Evolutionary conservation across 2,888 invertebrate species (phyloP).

Genomic region (Athetis lepigone): DNA sequence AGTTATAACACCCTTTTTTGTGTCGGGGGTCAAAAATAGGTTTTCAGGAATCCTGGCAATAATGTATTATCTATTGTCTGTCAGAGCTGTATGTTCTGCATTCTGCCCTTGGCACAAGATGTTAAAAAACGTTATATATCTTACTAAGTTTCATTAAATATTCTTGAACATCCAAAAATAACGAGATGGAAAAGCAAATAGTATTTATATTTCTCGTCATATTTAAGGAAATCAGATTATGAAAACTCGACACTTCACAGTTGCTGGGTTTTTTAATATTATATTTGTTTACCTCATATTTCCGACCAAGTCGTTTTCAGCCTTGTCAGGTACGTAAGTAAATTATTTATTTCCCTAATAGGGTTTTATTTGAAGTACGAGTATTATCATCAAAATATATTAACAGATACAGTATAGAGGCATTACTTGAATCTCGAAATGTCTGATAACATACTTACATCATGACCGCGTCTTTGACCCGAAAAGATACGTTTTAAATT

Average conservation of each 20-base stretch:
- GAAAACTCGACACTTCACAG: conserved; percentile 42
- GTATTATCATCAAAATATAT: conserved; percentile 15
- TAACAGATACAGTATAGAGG: conserved; percentile 4
- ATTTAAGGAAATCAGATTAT: conserved; percentile 54
- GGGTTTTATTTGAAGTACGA: too few relatives aligned
- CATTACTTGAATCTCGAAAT: not conserved
- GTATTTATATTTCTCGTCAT: conserved; percentile 49
- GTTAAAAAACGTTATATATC: conserved; percentile 15
- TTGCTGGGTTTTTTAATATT: conserved; percentile 29
- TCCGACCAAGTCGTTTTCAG: not conserved
- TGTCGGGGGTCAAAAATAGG: too few relatives aligned
- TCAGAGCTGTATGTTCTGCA: too few relatives aligned
- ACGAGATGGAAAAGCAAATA: conserved; percentile 51
- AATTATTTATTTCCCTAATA: not conserved
- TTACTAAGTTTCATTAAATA: conserved; percentile 41
- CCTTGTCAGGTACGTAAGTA: too few relatives aligned
- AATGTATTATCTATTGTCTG: too few relatives aligned
- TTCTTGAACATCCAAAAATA: conserved; percentile 35
- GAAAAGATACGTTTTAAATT: too few relatives aligned
- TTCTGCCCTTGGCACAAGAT: not conserved
- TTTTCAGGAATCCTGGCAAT: too few relatives aligned
- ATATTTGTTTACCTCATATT: conserved; percentile 40
- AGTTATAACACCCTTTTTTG: too few relatives aligned
- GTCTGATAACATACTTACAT: too few relatives aligned
- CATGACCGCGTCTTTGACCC: too few relatives aligned